A percentile compares a stretch with the other conserved stretches of the same genome.
Evolutionary conservation across 2,888 invertebrate genomes (phyloP).

Genomic region (Limnephilus marmoratus): DNA sequence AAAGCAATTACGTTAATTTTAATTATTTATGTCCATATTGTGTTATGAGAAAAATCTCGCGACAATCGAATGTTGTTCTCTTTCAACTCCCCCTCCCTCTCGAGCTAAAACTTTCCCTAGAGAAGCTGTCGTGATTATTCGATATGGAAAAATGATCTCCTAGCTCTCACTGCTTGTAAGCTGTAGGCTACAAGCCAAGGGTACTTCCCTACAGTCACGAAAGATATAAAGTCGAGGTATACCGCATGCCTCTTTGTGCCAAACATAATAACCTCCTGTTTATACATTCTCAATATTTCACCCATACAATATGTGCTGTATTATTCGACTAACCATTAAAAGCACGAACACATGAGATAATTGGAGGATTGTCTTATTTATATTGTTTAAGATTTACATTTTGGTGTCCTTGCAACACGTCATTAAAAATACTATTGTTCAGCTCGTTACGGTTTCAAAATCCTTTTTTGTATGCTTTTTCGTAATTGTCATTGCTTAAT

Average conservation of each 20-base stretch:
- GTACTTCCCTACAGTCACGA: constrained; percentile 19
- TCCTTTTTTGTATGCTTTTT: background rate
- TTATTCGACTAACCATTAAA: background rate
- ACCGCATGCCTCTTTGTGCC: background rate
- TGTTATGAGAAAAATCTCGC: background rate
- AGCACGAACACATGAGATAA: background rate
- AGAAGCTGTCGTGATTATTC: background rate
- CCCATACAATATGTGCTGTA: background rate
- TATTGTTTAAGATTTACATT: constrained; percentile 18
- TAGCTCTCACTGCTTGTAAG: background rate
- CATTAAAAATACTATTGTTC: constrained; percentile 23
- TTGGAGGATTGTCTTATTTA: constrained; percentile 17
- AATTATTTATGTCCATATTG: background rate
- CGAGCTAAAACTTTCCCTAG: constrained; percentile 17
- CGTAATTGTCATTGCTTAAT: background rate
- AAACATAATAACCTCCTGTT: background rate
- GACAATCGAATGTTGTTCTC: background rate
- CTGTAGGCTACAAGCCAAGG: background rate
- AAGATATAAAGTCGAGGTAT: background rate
- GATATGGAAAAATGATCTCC: constrained; percentile 9
- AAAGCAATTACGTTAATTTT: background rate
- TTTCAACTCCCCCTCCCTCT: background rate
- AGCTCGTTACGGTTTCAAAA: constrained; percentile 34
- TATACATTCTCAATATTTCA: background rate
- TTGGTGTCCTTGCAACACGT: constrained; percentile 33